Conservation (phyloP, 2,888 invertebrate genomes). For the Stegophylla sp. region DNA sequence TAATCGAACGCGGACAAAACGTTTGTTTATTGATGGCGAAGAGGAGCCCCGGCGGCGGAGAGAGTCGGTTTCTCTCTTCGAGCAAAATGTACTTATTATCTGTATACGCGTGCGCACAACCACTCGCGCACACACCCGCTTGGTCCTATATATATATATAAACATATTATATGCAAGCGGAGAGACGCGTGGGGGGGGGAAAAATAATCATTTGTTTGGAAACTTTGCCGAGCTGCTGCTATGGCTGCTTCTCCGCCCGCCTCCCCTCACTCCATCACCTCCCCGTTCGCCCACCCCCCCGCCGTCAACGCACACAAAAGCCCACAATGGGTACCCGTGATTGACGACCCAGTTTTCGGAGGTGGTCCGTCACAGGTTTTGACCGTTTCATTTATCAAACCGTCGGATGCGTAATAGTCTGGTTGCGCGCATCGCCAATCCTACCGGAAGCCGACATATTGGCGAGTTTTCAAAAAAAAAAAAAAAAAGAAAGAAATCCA, state of each 20-base stretch:
- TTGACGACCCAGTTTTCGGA: slow-evolving; percentile 56
- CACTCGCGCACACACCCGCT: neutral
- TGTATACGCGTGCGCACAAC: neutral
- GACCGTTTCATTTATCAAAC: slow-evolving; percentile 58
- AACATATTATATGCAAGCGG: neutral
- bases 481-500: slow-evolving; percentile 1
- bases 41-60: neutral
- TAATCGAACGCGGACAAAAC: slow-evolving; percentile 54
- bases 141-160: neutral
- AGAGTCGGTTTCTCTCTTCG: slow-evolving; percentile 19
- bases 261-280: too few species aligned
- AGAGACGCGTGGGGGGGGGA: neutral
- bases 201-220: slow-evolving; percentile 56
- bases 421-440: slow-evolving; percentile 15
- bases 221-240: slow-evolving; percentile 22
- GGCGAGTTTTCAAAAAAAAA: slow-evolving; percentile 40
- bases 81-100: slow-evolving; percentile 7
- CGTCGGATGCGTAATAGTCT: slow-evolving; percentile 34
- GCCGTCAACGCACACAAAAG: slow-evolving; percentile 26
- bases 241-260: neutral
- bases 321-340: slow-evolving; percentile 46
- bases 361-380: slow-evolving; percentile 52
- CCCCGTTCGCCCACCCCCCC: too few species aligned
- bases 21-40: slow-evolving; percentile 55
- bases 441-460: slow-evolving; percentile 37